Evolutionary conservation across 2,797 vertebrate genomes (phyloP), one percentile per base, ranked within the genome.

Genomic region (Gymnocypris eckloni): DNA sequence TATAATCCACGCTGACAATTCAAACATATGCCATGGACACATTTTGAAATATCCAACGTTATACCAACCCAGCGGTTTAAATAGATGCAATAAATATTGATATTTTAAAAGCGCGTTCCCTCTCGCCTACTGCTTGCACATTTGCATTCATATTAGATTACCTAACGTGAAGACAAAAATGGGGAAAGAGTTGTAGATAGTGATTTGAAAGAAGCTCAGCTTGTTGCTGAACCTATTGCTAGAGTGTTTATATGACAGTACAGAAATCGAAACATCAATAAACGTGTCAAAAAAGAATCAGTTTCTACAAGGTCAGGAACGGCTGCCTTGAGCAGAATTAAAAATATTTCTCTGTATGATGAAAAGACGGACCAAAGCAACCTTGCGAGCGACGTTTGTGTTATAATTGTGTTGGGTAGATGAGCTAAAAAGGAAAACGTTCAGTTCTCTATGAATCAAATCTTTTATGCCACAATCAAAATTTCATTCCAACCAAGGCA

Each of bases 91-190:
- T 81, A 89, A 87, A 89, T 88, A 88, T 87, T 77, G 88, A 87
- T 79, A 70, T 73, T 73, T 86, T 66, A 71, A 87, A 87, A 50
- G 75, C 59, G 56, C 80, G 39, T 83, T 81, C 77, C 66, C 22
- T 72, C 67, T 89, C 82, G 71, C 64, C 64, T 78, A 48, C 10
- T 77, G 70, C 73, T 13, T 1, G 9, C 66, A 69, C 73, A 86
- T 92, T 89, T 88, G 85, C 88, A 91, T 92, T 86, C 78, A 88
- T 83, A 92, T 88, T 73, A 88, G 88, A 76, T 85, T 43, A 59
- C 56, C 25, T 82, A 79, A 59, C 25, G 11, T 54, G n/a, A 69
- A 67, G 61, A 7, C 37, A 61, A 79, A 83, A 84, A 83, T 71
- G 3, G 59, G 56, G 11, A 33, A 52, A 64, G 75, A 67, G 75